These are phyloP conservation scores for Meriones unguiculatus DNA, from an alignment of 2,113 vertebrate genomes.

Conservation along the genomic window DNA sequence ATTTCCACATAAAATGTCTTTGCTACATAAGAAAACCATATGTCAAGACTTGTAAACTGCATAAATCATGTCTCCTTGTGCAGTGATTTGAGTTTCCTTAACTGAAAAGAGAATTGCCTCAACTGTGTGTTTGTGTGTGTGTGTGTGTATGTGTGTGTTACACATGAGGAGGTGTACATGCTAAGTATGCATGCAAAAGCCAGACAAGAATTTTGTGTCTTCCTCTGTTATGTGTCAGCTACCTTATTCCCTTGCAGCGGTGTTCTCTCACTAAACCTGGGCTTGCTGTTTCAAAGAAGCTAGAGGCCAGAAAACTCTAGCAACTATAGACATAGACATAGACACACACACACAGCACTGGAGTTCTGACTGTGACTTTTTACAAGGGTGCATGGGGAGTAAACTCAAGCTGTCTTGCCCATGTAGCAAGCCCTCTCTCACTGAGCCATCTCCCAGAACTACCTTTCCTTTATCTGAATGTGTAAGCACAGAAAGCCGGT, in stretches of 20 bases:
- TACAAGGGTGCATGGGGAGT: neutral
- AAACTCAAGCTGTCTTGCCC: neutral
- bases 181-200: neutral
- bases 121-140: neutral
- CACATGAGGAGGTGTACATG: neutral
- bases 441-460: neutral
- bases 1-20: slow-evolving; percentile 5
- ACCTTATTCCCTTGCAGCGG: neutral
- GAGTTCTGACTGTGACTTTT: too few relatives aligned
- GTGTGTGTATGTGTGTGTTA: neutral
- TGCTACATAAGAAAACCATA: neutral
- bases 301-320: neutral
- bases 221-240: too few relatives aligned
- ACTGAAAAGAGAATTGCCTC: neutral
- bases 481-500: slow-evolving; percentile 58
- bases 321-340: too few relatives aligned
- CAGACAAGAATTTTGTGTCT: neutral
- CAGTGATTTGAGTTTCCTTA: slow-evolving; percentile 43
- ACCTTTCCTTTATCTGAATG: neutral
- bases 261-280: neutral
- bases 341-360: neutral
- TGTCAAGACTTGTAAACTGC: neutral
- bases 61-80: neutral
- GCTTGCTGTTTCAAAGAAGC: neutral
- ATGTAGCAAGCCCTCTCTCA: neutral